Evolutionary conservation across 1,140 invertebrate species (phyloP).

Genomic region (Drosophila carrolli): DNA sequence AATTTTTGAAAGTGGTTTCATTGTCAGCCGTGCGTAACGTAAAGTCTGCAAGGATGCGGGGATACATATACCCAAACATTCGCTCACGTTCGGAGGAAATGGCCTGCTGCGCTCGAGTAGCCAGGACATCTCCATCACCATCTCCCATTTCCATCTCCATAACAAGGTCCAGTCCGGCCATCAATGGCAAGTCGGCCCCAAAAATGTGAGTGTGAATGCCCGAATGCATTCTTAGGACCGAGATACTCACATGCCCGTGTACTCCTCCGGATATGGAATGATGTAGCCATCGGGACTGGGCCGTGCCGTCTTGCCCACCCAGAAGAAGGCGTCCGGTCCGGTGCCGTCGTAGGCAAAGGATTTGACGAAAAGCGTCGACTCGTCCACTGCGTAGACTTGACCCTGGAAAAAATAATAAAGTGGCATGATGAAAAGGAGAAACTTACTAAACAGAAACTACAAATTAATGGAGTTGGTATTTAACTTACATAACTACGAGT

Average conservation of each 20-base stretch:
- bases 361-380: conserved; percentile 93
- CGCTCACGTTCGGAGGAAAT: conserved; percentile 55
- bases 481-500: too few species aligned
- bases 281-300: conserved; percentile 92
- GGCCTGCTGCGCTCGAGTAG: conserved; percentile 75
- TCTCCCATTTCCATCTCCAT: conserved; percentile 8
- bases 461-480: too few species aligned
- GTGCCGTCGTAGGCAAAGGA: conserved; percentile 94
- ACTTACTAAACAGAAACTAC: not conserved
- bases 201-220: conserved; percentile 1
- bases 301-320: conserved; percentile 91
- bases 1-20: conserved; percentile 85
- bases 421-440: not conserved
- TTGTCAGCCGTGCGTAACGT: conserved; percentile 84
- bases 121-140: conserved; percentile 46
- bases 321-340: conserved; percentile 94
- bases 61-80: conserved; percentile 17
- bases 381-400: conserved; percentile 93
- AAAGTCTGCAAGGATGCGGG: conserved; percentile 71
- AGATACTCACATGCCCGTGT: conserved; percentile 88
- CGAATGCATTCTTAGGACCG: conserved; percentile 2
- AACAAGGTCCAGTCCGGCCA: conserved; percentile 16
- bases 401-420: conserved; percentile 84
- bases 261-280: conserved; percentile 94
- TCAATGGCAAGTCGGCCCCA: not conserved